These are phyloP conservation scores for Melopsittacus undulatus DNA, from an alignment of 2,797 vertebrate species.

Conservation along the genomic window DNA sequence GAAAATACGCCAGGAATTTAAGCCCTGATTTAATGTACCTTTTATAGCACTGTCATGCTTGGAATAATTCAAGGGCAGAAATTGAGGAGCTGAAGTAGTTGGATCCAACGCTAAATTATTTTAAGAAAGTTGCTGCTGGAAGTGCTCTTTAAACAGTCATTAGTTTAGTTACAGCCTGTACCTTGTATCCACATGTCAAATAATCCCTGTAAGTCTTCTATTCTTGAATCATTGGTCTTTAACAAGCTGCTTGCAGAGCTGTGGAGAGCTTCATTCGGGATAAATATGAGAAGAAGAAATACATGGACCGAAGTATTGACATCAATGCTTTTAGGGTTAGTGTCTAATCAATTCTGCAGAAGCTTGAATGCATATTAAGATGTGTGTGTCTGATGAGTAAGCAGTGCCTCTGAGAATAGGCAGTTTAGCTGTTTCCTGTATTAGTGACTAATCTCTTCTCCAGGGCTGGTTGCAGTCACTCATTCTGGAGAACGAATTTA, in stretches of 20 bases:
- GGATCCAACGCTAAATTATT: background rate
- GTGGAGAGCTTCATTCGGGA: constrained; percentile 95
- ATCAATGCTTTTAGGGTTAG: constrained; percentile 89
- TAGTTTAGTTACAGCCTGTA: constrained; percentile 25
- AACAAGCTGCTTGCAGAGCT: constrained; percentile 78
- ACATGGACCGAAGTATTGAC: constrained; percentile 94
- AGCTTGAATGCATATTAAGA: background rate
- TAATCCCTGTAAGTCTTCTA: background rate
- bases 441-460: background rate
- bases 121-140: constrained; percentile 2
- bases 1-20: background rate
- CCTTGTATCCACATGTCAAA: constrained; percentile 6
- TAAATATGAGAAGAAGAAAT: constrained; percentile 98
- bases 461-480: background rate
- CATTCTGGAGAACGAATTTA: background rate
- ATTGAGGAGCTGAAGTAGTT: background rate
- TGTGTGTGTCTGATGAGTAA: background rate
- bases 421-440: background rate
- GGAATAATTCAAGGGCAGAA: background rate
- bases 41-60: background rate
- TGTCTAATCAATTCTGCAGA: background rate
- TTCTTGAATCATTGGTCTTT: constrained; percentile 70
- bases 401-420: background rate
- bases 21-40: background rate
- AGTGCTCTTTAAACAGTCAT: background rate